These are phyloP conservation scores for Tringa solitaria DNA, from an alignment of 2,113 vertebrate genomes.

Conservation along the genomic window DNA sequence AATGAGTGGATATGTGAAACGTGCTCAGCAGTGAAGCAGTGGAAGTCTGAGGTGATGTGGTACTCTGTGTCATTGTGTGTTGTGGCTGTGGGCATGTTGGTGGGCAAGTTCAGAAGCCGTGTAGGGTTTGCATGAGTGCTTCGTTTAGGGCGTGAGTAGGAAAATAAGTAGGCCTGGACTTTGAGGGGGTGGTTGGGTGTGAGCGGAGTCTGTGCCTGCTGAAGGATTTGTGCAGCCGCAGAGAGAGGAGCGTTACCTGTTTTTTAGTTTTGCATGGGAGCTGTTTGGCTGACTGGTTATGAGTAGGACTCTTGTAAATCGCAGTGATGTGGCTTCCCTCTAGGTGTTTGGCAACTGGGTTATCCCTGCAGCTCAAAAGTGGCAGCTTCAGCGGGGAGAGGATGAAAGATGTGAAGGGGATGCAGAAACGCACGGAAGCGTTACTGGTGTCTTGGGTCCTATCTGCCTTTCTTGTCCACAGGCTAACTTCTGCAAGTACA, in stretches of 20 bases:
- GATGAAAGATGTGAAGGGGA: neutral
- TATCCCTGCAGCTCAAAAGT: neutral
- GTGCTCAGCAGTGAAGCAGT: neutral
- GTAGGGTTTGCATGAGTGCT: conserved; percentile 15
- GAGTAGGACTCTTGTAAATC: conserved; percentile 38
- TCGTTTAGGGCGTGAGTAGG: conserved; percentile 55
- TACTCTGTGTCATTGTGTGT: neutral
- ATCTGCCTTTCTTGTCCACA: neutral
- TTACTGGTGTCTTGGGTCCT: neutral
- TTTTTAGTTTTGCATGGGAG: conserved; percentile 43
- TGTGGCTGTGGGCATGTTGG: conserved; percentile 36
- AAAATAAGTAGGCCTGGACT: conserved; percentile 49
- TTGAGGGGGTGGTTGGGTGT: conserved; percentile 67
- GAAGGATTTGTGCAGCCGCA: conserved; percentile 51
- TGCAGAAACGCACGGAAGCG: rapidly evolving
- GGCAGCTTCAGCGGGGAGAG: neutral
- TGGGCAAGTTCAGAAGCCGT: conserved; percentile 13
- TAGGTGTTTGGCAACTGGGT: conserved; percentile 29
- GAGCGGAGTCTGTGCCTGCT: conserved; percentile 22
- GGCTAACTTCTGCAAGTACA: neutral
- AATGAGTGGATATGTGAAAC: rapidly evolving
- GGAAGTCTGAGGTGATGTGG: neutral
- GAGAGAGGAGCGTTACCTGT: conserved; percentile 36
- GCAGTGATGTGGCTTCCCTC: conserved; percentile 19
- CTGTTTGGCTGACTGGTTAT: conserved; percentile 25